phyloP scores from a whole-genome alignment of 53 echinoderm and acorn worm species.

The Zoroaster sp. region DNA sequence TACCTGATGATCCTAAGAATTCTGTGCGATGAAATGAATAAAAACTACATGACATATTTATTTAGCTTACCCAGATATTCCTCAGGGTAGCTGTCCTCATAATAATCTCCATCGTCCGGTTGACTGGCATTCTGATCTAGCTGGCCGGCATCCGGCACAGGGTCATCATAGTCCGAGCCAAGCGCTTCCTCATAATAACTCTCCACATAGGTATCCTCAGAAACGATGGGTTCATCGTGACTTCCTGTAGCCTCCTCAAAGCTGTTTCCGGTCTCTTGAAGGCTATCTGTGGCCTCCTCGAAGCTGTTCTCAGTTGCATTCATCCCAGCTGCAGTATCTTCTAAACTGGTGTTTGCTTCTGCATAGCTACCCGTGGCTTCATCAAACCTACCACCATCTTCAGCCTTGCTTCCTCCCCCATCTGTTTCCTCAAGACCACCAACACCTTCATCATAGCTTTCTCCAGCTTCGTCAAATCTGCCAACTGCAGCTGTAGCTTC shows the following conservation, averaged over 20 bases:
- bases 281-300: background rate
- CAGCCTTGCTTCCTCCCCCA: background rate
- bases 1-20: too few species aligned
- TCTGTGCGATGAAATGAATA: too few species aligned
- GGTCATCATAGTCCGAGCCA: background rate
- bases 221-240: background rate
- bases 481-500: background rate
- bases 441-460: background rate
- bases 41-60: too few species aligned
- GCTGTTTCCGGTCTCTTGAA: slow-evolving; percentile 1
- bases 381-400: background rate
- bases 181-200: background rate
- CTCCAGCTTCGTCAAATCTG: slow-evolving; percentile 3
- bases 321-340: background rate
- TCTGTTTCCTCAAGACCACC: background rate
- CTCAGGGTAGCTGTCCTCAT: background rate
- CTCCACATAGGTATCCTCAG: background rate
- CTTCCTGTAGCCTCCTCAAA: slow-evolving; percentile 13
- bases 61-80: slow-evolving; percentile 35
- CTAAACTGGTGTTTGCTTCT: slow-evolving; percentile 11
- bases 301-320: background rate
- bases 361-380: slow-evolving; percentile 16
- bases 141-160: background rate
- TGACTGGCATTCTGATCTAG: slow-evolving; percentile 14
- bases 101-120: background rate